Evolutionary conservation across 2,888 invertebrate genomes (phyloP).

Genomic region (Macrophya annulata): DNA sequence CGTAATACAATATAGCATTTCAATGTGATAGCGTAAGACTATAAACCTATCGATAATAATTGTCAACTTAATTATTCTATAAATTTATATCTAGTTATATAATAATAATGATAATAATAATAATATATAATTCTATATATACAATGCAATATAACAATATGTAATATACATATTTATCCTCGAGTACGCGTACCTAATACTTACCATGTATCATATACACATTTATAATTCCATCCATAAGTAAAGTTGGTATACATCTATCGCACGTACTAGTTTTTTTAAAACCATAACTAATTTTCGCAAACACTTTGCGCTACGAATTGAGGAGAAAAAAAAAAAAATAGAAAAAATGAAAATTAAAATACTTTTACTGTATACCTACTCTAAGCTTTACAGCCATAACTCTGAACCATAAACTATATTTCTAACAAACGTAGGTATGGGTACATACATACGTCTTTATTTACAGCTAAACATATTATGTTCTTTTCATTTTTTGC

Average conservation of each 20-base stretch:
- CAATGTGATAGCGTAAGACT: not conserved
- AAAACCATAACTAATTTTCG: not conserved
- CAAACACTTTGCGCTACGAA: not conserved
- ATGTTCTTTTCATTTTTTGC: not conserved
- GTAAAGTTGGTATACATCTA: conserved; percentile 8
- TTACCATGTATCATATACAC: not conserved
- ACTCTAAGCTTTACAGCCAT: conserved; percentile 6
- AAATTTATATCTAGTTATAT: conserved; percentile 28
- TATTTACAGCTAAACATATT: conserved; percentile 25
- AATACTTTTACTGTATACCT: not conserved
- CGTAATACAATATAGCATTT: conserved; percentile 29
- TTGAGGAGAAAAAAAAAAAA: not conserved
- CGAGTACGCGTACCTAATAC: conserved; percentile 25
- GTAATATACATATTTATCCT: conserved; percentile 63
- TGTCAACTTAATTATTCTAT: conserved; percentile 44
- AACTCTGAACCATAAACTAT: conserved; percentile 6
- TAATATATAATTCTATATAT: conserved; percentile 65
- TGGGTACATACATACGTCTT: conserved; percentile 4
- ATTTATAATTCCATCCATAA: not conserved
- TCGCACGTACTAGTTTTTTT: not conserved
- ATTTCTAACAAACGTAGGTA: conserved; percentile 13
- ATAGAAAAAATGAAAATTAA: not conserved
- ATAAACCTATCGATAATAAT: conserved; percentile 42
- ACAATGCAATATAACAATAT: conserved; percentile 61
- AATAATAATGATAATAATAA: conserved; percentile 35